phyloP scores from a whole-genome alignment of 2,113 vertebrate genomes.

The Oncorhynchus tshawytscha region DNA sequence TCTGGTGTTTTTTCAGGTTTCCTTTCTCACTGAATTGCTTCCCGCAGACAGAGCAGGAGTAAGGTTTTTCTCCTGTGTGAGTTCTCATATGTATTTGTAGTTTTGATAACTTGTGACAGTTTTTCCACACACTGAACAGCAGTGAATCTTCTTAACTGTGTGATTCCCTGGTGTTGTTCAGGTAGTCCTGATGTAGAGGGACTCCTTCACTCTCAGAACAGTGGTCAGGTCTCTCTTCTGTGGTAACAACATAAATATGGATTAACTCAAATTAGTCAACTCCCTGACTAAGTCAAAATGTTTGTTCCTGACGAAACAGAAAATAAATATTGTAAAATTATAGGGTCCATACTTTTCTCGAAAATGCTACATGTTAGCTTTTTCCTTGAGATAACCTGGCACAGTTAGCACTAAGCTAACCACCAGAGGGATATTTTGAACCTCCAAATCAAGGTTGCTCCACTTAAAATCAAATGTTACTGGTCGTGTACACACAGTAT shows the following conservation, averaged over 20 bases:
- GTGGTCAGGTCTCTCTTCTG: not conserved
- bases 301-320: too few species aligned
- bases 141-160: not conserved
- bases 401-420: too few species aligned
- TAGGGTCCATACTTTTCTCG: too few species aligned
- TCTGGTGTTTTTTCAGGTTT: not conserved
- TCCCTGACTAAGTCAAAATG: too few species aligned
- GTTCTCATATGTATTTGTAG: not conserved
- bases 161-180: not conserved
- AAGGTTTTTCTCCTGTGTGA: not conserved
- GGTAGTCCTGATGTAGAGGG: not conserved
- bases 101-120: not conserved
- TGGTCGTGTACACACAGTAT: too few species aligned
- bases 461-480: too few species aligned
- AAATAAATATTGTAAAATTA: too few species aligned
- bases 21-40: not conserved
- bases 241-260: not conserved
- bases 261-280: not conserved
- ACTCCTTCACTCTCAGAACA: not conserved
- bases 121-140: not conserved
- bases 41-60: not conserved
- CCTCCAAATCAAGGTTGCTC: too few species aligned
- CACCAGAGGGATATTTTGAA: too few species aligned
- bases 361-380: too few species aligned
- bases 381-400: too few species aligned